phyloP scores from a whole-genome alignment of 1,140 invertebrate species.

The Drosophila ficusphila region DNA sequence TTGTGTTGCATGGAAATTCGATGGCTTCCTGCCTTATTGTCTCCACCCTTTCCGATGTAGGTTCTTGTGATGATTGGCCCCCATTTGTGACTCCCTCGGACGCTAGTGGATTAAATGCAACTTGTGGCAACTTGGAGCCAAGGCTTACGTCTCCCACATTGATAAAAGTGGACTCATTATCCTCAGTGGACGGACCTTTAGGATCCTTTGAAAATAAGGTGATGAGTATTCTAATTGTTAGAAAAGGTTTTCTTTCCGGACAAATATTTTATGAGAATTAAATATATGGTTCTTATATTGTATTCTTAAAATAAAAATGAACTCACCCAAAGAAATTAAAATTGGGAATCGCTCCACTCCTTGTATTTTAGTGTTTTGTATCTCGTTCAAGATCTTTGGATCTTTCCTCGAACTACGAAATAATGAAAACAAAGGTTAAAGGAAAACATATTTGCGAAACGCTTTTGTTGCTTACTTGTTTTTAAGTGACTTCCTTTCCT shows the following conservation, averaged over 20 bases:
- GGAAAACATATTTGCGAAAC: too few relatives aligned
- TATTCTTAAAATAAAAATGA: too few relatives aligned
- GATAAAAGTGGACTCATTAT: conserved; percentile 1
- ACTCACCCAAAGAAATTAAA: too few relatives aligned
- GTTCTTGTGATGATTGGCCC: not conserved
- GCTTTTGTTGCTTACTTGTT: not conserved
- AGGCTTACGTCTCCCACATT: not conserved
- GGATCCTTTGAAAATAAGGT: not conserved
- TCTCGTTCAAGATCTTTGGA: conserved; percentile 18
- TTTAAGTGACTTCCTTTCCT: not conserved
- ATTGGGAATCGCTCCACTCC: too few relatives aligned
- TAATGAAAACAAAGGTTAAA: not conserved
- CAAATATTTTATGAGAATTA: not conserved
- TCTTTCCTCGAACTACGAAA: conserved; percentile 16
- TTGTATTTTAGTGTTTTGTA: not conserved
- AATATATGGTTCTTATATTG: too few relatives aligned
- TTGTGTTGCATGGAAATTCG: too few relatives aligned
- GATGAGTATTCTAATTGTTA: too few relatives aligned
- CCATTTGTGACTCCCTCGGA: not conserved
- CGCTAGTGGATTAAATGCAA: conserved; percentile 11
- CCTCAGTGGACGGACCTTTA: conserved; percentile 7
- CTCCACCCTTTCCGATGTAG: too few relatives aligned
- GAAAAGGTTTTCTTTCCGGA: not conserved
- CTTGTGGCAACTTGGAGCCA: not conserved
- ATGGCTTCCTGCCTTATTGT: conserved; percentile 19